Percentiles rank a stretch among this genome's conserved stretches.
Evolutionary conservation across 92 coral and sea anemone species (phyloP).

Genomic region (Phenganax stokvisi): DNA sequence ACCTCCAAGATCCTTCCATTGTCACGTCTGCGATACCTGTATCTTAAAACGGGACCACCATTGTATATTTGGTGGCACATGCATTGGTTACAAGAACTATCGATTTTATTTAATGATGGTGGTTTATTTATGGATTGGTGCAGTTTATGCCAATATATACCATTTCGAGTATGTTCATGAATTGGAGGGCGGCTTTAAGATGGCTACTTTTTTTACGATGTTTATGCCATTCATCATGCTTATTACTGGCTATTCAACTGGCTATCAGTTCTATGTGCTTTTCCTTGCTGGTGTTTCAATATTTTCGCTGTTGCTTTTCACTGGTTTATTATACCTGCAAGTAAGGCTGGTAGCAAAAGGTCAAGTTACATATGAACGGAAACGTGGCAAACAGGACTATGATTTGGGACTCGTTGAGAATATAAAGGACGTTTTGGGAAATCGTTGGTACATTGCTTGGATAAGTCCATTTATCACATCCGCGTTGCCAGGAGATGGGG

Average conservation of each 20-base stretch:
- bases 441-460: constrained; percentile 84
- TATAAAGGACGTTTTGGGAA: constrained; percentile 72
- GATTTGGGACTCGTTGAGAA: constrained; percentile 69
- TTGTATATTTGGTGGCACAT: constrained; percentile 85
- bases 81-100: constrained; percentile 90
- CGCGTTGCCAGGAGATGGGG: constrained; percentile 74
- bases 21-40: constrained; percentile 84
- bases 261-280: constrained; percentile 72
- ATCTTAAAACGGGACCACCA: constrained; percentile 90
- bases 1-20: constrained; percentile 85
- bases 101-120: constrained; percentile 84
- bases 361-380: constrained; percentile 84
- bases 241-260: constrained; percentile 67
- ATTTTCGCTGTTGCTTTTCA: constrained; percentile 69
- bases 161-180: constrained; percentile 75
- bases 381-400: constrained; percentile 62
- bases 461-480: constrained; percentile 78
- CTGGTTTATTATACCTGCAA: constrained; percentile 72
- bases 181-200: constrained; percentile 64
- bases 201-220: constrained; percentile 74
- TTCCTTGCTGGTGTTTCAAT: constrained; percentile 74
- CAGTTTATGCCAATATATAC: constrained; percentile 77
- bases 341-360: constrained; percentile 66
- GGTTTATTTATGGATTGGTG: constrained; percentile 85
- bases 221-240: constrained; percentile 72